Base-by-base conservation (phyloP, 2,797 vertebrate species). In the Chaunax sp. region DNA sequence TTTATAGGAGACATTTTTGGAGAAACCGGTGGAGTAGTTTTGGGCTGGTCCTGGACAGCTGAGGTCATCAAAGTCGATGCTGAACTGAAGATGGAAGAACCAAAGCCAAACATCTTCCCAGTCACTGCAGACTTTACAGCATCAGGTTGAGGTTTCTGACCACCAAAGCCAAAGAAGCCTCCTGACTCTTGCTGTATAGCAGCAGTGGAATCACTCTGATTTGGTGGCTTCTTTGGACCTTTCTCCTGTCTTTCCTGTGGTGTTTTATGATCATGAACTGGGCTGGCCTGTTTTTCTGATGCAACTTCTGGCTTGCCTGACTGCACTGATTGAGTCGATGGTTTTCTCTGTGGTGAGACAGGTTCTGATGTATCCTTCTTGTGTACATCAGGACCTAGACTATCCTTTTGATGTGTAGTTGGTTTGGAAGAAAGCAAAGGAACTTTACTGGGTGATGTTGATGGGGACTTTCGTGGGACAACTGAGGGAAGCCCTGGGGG, bases 51-150 rank as follows among this genome's bases (percentile, higher is more conserved):
- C 73, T 95, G 95, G 59, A 94, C 91, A 0, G 94, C 92, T 72
- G 97, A 95, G 14, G 95, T 96, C 67, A 99, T 96, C 74, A 98
- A 93, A 92, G 88, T 97, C 0, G 96, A 97, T 49, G 98, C 97
- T 80, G 98, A 97, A 75, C 94, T 97, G 73, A 99, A 97, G 68
- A 99, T 93, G 0, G 97, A 98, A 51, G 96, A 97, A 70, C 97
- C 95, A 88, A 98, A 97, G 20, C 96, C 97, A 72, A 91, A 87
- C 57, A 69, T 75, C 77, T 97, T 98, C 25, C 95, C 97, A 51
- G 95, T 94, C 5, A 95, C 92, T 78, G 93, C 90, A 56, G 96
- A 90, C 10, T 95, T 96, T 38, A 90, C 88, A 43, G 91, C 89
- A 64, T 96, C 94, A 20, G 92, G 87, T 40, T 93, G 64, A 25